Percentiles rank a stretch among this genome's conserved stretches.
phyloP scores from a whole-genome alignment of 1,140 invertebrate species.

The Drosophila triauraria region DNA sequence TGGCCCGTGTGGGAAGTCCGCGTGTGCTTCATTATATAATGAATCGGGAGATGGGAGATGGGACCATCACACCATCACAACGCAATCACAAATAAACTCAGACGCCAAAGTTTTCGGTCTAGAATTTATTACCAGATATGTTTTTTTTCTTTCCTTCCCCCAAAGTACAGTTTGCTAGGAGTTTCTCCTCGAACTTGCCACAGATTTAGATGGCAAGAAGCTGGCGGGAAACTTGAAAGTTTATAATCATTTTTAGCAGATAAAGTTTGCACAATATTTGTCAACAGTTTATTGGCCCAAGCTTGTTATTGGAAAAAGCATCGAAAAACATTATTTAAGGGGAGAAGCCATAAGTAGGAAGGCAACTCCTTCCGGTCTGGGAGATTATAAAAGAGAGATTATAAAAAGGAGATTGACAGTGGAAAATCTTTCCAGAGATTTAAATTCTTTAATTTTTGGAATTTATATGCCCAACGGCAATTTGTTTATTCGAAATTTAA shows the following conservation, averaged over 20 bases:
- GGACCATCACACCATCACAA: conserved; percentile 12
- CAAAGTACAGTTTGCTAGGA: conserved; percentile 36
- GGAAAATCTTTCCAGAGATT: not conserved
- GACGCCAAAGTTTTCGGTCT: conserved; percentile 37
- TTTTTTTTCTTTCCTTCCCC: not conserved
- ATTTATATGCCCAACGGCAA: too few relatives aligned
- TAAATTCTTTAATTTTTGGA: not conserved
- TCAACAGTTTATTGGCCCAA: conserved; percentile 22
- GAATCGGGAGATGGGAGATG: conserved; percentile 49
- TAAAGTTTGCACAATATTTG: conserved; percentile 41
- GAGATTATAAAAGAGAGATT: not conserved
- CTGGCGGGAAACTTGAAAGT: conserved; percentile 12
- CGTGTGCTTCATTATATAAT: conserved; percentile 61
- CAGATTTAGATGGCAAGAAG: conserved; percentile 13
- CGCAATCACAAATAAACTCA: conserved; percentile 16
- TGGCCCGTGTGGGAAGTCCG: conserved; percentile 42
- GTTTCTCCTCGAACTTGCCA: conserved; percentile 15
- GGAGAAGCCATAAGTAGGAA: not conserved
- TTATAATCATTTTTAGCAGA: conserved; percentile 6
- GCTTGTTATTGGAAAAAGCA: conserved; percentile 1
- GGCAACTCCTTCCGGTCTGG: not conserved
- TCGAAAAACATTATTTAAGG: not conserved
- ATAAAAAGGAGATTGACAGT: not conserved
- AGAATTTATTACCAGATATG: conserved; percentile 36
- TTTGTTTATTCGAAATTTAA: too few relatives aligned